Percentiles rank a stretch among this genome's conserved stretches.
Evolutionary conservation across 92 coral and sea anemone genomes (phyloP).

Genomic region (Bergia sp.): DNA sequence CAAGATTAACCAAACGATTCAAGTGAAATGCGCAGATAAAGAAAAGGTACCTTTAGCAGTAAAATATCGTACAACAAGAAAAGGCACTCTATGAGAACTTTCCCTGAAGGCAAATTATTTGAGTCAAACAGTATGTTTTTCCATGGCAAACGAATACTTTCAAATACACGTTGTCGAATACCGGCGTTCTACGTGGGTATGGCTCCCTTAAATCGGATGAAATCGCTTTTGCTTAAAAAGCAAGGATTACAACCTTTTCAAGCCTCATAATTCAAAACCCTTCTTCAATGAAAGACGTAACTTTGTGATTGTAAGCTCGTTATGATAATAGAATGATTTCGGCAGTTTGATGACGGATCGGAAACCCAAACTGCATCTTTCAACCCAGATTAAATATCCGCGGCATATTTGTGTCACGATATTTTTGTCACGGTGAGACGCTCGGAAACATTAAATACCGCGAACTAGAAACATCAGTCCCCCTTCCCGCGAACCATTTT

Average conservation of each 20-base stretch:
- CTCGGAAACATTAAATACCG: background rate
- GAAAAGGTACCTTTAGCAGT: constrained; percentile 5
- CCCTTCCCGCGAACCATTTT: background rate
- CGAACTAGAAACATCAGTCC: background rate
- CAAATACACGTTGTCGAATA: background rate
- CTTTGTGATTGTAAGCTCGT: constrained; percentile 43
- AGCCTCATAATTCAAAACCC: constrained; percentile 33
- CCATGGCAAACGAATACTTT: constrained; percentile 13
- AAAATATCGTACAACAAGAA: background rate
- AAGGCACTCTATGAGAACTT: constrained; percentile 19
- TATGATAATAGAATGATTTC: constrained; percentile 28
- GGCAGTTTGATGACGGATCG: constrained; percentile 41
- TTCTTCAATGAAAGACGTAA: constrained; percentile 5
- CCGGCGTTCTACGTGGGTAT: background rate
- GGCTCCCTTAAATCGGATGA: constrained; percentile 24
- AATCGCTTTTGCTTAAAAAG: constrained; percentile 1
- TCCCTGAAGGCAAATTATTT: constrained; percentile 34
- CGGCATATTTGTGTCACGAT: constrained; percentile 41
- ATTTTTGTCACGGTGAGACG: constrained; percentile 20
- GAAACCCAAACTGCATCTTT: constrained; percentile 30
- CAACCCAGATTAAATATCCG: constrained; percentile 22
- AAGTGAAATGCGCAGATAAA: background rate
- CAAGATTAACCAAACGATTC: background rate
- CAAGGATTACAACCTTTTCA: constrained; percentile 38
- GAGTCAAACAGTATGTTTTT: background rate